A percentile compares a stretch with the other conserved stretches of the same genome.
Evolutionary conservation across 2,888 invertebrate genomes (phyloP).

Genomic region (Drosophila demipolita): DNA sequence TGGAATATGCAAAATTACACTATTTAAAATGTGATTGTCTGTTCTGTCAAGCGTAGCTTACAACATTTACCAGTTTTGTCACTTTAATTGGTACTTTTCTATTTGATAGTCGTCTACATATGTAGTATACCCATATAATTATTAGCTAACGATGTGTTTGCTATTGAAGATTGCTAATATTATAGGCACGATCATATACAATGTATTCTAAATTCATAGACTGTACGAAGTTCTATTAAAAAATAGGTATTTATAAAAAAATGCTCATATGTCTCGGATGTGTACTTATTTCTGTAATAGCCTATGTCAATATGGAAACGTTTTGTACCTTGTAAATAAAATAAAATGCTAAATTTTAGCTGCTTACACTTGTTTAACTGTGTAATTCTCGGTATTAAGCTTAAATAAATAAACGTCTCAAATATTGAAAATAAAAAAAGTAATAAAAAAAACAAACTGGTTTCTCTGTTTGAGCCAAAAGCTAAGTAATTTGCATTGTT

Average conservation of each 20-base stretch:
- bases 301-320: constrained; percentile 33
- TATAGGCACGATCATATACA: constrained; percentile 31
- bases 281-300: constrained; percentile 33
- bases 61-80: constrained; percentile 5
- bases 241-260: not conserved
- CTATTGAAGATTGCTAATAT: constrained; percentile 15
- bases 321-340: constrained; percentile 19
- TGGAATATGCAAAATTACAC: constrained; percentile 14
- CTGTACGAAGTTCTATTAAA: constrained; percentile 5
- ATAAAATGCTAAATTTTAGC: constrained; percentile 16
- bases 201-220: not conserved
- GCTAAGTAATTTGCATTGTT: constrained; percentile 51
- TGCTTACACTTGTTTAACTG: constrained; percentile 4
- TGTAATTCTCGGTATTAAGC: constrained; percentile 10
- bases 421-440: constrained; percentile 5
- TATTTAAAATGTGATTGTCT: constrained; percentile 24
- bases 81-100: constrained; percentile 33
- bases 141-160: constrained; percentile 13
- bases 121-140: constrained; percentile 17
- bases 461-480: constrained; percentile 33
- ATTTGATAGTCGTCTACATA: constrained; percentile 20
- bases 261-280: not conserved
- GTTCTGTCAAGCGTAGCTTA: constrained; percentile 25
- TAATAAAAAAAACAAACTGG: constrained; percentile 36
- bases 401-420: constrained; percentile 9